Base-by-base conservation (phyloP, 2,888 invertebrate genomes). In the Philhelius pedissequus region DNA sequence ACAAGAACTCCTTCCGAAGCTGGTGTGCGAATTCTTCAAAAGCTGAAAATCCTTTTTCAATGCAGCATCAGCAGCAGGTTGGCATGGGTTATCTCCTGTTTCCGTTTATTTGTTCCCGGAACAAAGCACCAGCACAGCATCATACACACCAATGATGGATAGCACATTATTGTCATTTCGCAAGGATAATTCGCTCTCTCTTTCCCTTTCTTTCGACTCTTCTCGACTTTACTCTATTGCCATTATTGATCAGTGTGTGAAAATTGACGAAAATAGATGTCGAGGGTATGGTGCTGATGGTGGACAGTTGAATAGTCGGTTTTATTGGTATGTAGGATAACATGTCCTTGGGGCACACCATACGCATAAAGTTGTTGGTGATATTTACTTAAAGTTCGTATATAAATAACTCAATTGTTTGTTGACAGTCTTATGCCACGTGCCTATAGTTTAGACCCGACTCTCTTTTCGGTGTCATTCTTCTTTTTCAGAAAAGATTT, bases 321-420 rank as follows among this genome's bases (percentile, higher is more conserved):
- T 35, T 56, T 81, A 76, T 81, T 80, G 76, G 66, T 76, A 60
- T 80, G 38, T 81, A 56, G 13, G 7, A 22, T 50, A 71, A 50
- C 77, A 69, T 86, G 69, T 80, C 86, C 80, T 86, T 76, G 43
- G 75, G 83, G 83, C 79, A 58, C 18, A 15, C 4, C 35, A 54
- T 15, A 13, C n/a, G 22, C 40, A 73, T 38, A 52, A 40, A 22
- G 20, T 27, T 40, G 40, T 75, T 56, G 71, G 43, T 80, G 52
- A 64, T 84, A 80, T 84, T 84, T 80, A 84, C 80, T 84, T 76
- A 76, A 38, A 76, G 70, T 71, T 76, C 80, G 84, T 80, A 32
- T 84, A 84, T 80, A 86, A 87, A 87, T 87, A 87, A 84, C 86
- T 87, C 86, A 87, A 87, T 84, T 84, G 83, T 77, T 81, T 86